Conservation (phyloP, 1,140 invertebrate species). For the Drosophila guanche region DNA sequence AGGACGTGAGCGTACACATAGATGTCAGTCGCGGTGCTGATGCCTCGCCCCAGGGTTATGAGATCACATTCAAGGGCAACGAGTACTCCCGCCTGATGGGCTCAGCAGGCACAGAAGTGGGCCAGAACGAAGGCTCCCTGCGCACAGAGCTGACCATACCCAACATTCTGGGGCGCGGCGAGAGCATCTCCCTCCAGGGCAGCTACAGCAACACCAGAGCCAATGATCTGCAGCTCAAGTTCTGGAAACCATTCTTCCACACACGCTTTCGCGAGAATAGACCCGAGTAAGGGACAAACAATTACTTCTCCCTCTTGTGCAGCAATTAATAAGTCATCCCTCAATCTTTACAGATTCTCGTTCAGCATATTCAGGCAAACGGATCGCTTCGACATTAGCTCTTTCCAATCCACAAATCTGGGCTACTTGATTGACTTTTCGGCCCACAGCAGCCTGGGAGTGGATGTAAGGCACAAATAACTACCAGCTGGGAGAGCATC, state of each 20-base stretch:
- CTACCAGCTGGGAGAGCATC: no score
- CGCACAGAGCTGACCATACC: constrained; percentile 76
- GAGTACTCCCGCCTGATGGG: constrained; percentile 77
- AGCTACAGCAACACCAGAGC: constrained; percentile 77
- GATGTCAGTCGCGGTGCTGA: constrained; percentile 72
- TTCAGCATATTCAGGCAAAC: constrained; percentile 77
- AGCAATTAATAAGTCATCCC: background rate
- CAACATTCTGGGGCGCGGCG: constrained; percentile 78
- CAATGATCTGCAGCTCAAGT: constrained; percentile 77
- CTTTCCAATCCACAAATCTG: constrained; percentile 71
- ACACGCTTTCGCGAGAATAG: constrained; percentile 75
- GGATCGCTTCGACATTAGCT: constrained; percentile 70
- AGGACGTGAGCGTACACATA: constrained; percentile 76
- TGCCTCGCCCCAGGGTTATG: constrained; percentile 79
- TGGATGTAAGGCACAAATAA: constrained; percentile 57
- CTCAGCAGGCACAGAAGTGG: constrained; percentile 80
- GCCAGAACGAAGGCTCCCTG: constrained; percentile 80
- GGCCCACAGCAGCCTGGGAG: constrained; percentile 63
- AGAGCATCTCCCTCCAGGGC: constrained; percentile 77
- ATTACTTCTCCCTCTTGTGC: background rate
- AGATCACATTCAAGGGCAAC: constrained; percentile 74
- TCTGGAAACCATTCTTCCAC: constrained; percentile 83
- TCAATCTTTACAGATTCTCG: constrained; percentile 56
- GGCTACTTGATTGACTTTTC: constrained; percentile 73
- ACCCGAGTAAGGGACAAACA: constrained; percentile 69